Conservation (phyloP, 2,888 invertebrate species). For the Zonitis immaculata region DNA sequence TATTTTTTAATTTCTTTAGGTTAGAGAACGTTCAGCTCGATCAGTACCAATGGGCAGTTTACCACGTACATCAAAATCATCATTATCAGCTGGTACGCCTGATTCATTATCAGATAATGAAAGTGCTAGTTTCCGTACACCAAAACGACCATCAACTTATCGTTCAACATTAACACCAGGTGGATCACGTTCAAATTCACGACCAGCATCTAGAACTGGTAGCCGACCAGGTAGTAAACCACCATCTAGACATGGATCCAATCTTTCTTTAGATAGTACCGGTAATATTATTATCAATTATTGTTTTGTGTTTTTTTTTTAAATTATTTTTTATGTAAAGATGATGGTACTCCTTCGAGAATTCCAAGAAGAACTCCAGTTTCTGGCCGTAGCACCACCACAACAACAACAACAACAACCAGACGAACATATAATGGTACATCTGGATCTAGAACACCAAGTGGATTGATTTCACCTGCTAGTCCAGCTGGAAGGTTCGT, state of each 20-base stretch:
- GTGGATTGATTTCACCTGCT: slow-evolving; percentile 71
- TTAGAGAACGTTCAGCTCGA: slow-evolving; percentile 85
- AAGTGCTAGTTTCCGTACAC: slow-evolving; percentile 62
- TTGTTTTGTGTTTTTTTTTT: slow-evolving; percentile 9
- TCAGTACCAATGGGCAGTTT: slow-evolving; percentile 69
- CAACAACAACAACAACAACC: slow-evolving; percentile 49
- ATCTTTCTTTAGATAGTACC: slow-evolving; percentile 83
- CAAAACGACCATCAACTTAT: slow-evolving; percentile 65
- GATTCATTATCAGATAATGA: slow-evolving; percentile 87
- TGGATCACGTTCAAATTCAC: slow-evolving; percentile 65
- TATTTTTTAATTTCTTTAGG: slow-evolving; percentile 53
- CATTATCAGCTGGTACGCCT: slow-evolving; percentile 80
- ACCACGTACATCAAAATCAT: slow-evolving; percentile 68
- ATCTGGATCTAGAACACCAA: slow-evolving; percentile 61
- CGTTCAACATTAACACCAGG: slow-evolving; percentile 72
- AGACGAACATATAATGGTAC: slow-evolving; percentile 52
- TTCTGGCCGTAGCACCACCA: slow-evolving; percentile 52
- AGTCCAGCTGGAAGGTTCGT: slow-evolving; percentile 65
- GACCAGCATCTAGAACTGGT: slow-evolving; percentile 80
- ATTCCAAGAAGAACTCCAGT: slow-evolving; percentile 70
- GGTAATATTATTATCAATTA: slow-evolving; percentile 50
- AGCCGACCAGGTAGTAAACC: slow-evolving; percentile 87
- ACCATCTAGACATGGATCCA: slow-evolving; percentile 89
- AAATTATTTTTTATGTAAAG: too few relatives aligned
- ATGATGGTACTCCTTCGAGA: slow-evolving; percentile 76